A percentile compares a stretch with the other conserved stretches of the same genome.
These are phyloP conservation scores for Branchellion lobata DNA, from an alignment of 2,888 invertebrate species.

Conservation along the genomic window DNA sequence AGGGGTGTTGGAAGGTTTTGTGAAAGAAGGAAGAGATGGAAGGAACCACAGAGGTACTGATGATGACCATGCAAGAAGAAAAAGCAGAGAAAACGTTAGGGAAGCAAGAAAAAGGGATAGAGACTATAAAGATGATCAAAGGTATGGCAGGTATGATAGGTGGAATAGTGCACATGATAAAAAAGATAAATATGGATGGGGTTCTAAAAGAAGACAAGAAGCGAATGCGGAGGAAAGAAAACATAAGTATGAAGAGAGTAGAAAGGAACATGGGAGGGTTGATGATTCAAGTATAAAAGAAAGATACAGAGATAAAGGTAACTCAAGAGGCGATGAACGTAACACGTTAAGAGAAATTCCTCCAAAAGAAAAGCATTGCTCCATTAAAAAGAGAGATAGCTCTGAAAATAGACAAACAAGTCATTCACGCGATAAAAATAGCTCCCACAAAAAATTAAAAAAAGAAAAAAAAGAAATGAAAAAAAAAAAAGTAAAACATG, in stretches of 20 bases:
- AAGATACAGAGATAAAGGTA: constrained; percentile 10
- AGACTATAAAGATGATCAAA: not conserved
- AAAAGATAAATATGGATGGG: not conserved
- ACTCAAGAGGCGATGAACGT: not conserved
- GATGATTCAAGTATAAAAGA: not conserved
- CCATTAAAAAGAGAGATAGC: not conserved
- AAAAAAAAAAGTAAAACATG: not conserved
- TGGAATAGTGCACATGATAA: not conserved
- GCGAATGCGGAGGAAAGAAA: not conserved
- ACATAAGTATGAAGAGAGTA: not conserved
- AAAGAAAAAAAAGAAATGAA: not conserved
- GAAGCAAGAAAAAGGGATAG: not conserved
- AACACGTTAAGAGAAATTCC: not conserved
- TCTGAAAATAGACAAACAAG: not conserved
- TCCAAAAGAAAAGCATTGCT: not conserved
- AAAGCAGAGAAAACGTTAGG: not conserved
- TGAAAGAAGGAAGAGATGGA: constrained; percentile 4
- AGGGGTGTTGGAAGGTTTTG: not conserved
- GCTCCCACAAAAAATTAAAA: not conserved
- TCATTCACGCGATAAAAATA: not conserved
- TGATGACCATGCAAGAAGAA: not conserved
- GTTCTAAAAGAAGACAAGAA: too few species aligned
- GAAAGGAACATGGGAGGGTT: not conserved
- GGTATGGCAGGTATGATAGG: not conserved
- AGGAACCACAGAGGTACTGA: not conserved